Conservation (phyloP, 2,888 invertebrate genomes). For the Tolmerus cingulatus region DNA sequence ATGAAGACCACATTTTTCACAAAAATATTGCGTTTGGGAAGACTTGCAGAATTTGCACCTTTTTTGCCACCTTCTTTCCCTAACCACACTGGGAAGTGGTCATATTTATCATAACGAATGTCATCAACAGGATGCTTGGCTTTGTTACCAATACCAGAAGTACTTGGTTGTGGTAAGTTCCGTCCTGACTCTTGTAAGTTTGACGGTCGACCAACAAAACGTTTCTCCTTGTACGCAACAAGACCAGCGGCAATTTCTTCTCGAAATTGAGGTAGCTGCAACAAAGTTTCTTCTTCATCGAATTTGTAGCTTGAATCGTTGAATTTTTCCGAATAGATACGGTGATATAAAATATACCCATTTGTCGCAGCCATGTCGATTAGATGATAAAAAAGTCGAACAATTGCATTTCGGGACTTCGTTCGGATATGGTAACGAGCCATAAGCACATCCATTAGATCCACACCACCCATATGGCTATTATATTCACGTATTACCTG, state of each 20-base stretch:
- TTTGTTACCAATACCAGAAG: not conserved
- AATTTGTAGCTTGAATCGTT: conserved; percentile 14
- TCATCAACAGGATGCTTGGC: not conserved
- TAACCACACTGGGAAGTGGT: not conserved
- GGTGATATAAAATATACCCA: conserved; percentile 50
- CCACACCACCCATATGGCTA: conserved; percentile 53
- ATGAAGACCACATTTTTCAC: too few relatives aligned
- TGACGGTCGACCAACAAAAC: not conserved
- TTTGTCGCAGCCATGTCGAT: conserved; percentile 51
- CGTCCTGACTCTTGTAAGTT: not conserved
- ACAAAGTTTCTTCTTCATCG: not conserved
- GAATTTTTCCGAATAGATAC: conserved; percentile 17
- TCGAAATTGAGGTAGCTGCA: not conserved
- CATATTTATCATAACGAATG: not conserved
- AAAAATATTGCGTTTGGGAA: too few relatives aligned
- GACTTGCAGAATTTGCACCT: too few relatives aligned
- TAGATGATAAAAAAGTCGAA: conserved; percentile 49
- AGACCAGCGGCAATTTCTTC: not conserved
- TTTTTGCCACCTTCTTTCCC: too few relatives aligned
- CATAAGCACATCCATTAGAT: conserved; percentile 53
- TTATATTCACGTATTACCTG: conserved; percentile 52
- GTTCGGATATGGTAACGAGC: conserved; percentile 50
- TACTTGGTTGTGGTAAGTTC: not conserved
- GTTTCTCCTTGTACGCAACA: not conserved
- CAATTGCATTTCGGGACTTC: conserved; percentile 50